Evolutionary conservation across 2,888 invertebrate genomes (phyloP).

Genomic region (Acanthosepion lycidas): DNA sequence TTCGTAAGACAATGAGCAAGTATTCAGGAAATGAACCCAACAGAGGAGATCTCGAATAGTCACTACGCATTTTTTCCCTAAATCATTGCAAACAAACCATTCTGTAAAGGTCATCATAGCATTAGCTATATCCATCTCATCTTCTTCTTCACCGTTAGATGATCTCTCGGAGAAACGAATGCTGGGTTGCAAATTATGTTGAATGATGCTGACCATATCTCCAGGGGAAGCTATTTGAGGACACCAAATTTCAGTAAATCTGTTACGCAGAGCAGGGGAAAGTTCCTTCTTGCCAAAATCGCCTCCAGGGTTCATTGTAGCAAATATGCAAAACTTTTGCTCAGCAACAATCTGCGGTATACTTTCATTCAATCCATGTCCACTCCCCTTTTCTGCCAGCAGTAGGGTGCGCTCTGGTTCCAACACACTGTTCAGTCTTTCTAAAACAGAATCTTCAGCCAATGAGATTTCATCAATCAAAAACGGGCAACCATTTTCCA

Average conservation of each 20-base stretch:
- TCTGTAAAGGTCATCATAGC: constrained; percentile 87
- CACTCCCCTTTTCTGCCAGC: constrained; percentile 86
- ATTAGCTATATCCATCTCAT: constrained; percentile 41
- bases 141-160: constrained; percentile 76
- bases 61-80: constrained; percentile 80
- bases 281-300: constrained; percentile 99
- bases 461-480: constrained; percentile 98
- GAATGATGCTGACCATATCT: constrained; percentile 87
- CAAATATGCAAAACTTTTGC: constrained; percentile 89
- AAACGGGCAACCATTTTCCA: constrained; percentile 90
- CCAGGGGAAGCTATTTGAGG: constrained; percentile 77
- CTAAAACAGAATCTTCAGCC: constrained; percentile 97
- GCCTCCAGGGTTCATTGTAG: constrained; percentile 99
- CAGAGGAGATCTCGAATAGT: constrained; percentile 93
- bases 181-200: constrained; percentile 82
- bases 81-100: constrained; percentile 83
- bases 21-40: constrained; percentile 93
- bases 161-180: constrained; percentile 77
- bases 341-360: constrained; percentile 76
- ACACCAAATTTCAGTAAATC: constrained; percentile 99
- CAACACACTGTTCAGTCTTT: constrained; percentile 94
- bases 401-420: constrained; percentile 93
- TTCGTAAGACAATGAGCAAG: constrained; percentile 73
- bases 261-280: constrained; percentile 95
- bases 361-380: constrained; percentile 73